Base-by-base conservation (phyloP, 2,113 vertebrate genomes). In the Cavia aperea region DNA sequence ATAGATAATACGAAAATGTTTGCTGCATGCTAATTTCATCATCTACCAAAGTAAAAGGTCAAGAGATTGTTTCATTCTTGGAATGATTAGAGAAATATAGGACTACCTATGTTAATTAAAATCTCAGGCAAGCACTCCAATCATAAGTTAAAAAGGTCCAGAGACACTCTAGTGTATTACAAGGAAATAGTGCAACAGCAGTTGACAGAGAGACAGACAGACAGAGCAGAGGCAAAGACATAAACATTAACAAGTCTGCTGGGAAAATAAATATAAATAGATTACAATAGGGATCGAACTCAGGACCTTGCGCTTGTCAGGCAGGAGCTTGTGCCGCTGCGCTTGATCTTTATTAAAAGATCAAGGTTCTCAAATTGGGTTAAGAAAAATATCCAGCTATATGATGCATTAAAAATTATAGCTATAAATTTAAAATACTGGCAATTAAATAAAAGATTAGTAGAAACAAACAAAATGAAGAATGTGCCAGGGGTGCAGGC, bases 181-280 rank as follows among this genome's bases (percentile, higher is more conserved):
- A 89, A 24, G 26, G 79, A 84, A 23, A n/a, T 81, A 85, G 14
- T 2, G 1, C 19, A 83, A 62, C 10, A 33, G 16, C n/a, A 39
- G 29, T 75, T 33, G 19, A 91, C 15, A 66, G 2, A 81, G 11
- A 86, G 5, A 91, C 10, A 66, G 4, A 73, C 10, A 77, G 26
- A 51, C 9, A 72, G 70, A 92, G 14, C 1, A 81, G 49, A 72
- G 12, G 31, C 65, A 66, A 58, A 58, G 18, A 58, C 56, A 58
- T 18, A 58, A 58, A 5, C 56, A 58, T 19, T 13, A 58, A 29
- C 24, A 81, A 78, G 43, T 81, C 39, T 39, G 63, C 73, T 90
- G n/a, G 68, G 31, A 94, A 95, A 96, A 78, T 94, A 91, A 93
- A 82, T 39, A 65, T 84, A 91, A 94, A 79, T 14, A 90, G 36